These are phyloP conservation scores for Cottus gobio DNA, from an alignment of 2,113 vertebrate genomes.

Conservation along the genomic window DNA sequence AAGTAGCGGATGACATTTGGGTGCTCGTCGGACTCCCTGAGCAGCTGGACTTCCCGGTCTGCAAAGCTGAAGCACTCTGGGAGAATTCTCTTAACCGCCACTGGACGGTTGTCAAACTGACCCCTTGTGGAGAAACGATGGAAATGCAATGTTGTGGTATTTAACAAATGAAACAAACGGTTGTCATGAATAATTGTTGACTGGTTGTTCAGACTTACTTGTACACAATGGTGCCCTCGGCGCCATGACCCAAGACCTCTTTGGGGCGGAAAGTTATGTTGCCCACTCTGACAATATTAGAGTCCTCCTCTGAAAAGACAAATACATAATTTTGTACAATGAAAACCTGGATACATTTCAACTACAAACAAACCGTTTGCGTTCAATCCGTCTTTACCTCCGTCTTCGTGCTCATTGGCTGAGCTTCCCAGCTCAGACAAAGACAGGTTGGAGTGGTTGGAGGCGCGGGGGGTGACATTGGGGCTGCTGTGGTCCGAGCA, in stretches of 20 bases:
- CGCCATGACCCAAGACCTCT: slow-evolving; percentile 93
- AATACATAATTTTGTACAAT: not conserved
- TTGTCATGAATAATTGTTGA: not conserved
- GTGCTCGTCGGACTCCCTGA: slow-evolving; percentile 96
- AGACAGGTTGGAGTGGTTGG: slow-evolving; percentile 92
- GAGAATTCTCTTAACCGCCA: slow-evolving; percentile 97
- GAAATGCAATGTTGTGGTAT: not conserved
- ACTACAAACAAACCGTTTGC: not conserved
- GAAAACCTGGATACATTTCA: not conserved
- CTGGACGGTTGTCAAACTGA: slow-evolving; percentile 92
- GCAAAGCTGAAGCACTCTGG: slow-evolving; percentile 98
- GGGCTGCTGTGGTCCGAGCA: slow-evolving; percentile 93
- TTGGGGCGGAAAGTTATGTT: slow-evolving; percentile 94
- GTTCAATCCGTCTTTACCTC: slow-evolving; percentile 75
- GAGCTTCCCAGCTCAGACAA: slow-evolving; percentile 85
- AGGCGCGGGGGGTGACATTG: slow-evolving; percentile 90
- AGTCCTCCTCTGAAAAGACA: slow-evolving; percentile 85
- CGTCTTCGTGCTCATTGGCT: slow-evolving; percentile 89
- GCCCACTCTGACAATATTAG: slow-evolving; percentile 87
- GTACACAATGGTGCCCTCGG: slow-evolving; percentile 98
- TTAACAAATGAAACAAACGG: not conserved
- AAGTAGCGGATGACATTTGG: slow-evolving; percentile 98
- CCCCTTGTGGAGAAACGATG: slow-evolving; percentile 82
- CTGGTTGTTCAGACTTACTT: slow-evolving; percentile 81
- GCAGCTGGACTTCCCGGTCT: slow-evolving; percentile 94